A percentile compares a stretch with the other conserved stretches of the same genome.
phyloP scores from a whole-genome alignment of 2,797 vertebrate genomes.

The Spheniscus humboldti region DNA sequence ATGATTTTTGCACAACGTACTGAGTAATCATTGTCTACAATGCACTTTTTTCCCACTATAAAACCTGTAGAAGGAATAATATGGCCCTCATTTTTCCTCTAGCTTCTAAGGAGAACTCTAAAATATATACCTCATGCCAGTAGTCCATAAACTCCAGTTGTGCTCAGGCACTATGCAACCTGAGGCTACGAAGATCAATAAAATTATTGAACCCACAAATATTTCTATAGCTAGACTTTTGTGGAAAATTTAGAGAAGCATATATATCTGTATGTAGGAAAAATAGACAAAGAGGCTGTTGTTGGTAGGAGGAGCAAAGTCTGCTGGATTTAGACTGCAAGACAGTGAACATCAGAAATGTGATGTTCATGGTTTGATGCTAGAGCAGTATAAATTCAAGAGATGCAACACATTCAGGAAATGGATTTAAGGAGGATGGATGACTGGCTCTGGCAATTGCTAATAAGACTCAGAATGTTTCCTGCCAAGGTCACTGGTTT shows the following conservation, averaged over 20 bases:
- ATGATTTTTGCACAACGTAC: conserved; percentile 37
- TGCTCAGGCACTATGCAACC: conserved; percentile 1
- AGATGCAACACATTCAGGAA: not conserved
- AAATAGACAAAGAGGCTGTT: not conserved
- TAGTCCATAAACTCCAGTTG: conserved; percentile 47
- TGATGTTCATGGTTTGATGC: not conserved
- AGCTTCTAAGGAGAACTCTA: conserved; percentile 16
- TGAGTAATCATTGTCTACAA: conserved; percentile 52
- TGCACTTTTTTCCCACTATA: conserved; percentile 35
- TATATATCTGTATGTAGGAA: not conserved
- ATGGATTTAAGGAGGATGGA: conserved; percentile 28
- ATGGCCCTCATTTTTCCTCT: conserved; percentile 43
- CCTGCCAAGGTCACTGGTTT: conserved; percentile 52
- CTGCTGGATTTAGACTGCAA: not conserved
- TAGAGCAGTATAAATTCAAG: conserved; percentile 19
- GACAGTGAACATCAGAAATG: not conserved
- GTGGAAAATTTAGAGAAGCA: not conserved
- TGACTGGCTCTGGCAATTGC: conserved; percentile 37
- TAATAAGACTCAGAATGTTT: conserved; percentile 30
- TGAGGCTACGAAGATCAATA: conserved; percentile 37
- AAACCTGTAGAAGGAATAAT: conserved; percentile 45
- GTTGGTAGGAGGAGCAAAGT: not conserved
- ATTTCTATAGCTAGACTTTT: not conserved
- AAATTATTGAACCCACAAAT: conserved; percentile 42
- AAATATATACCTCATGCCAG: conserved; percentile 36